Evolutionary conservation across 2,888 invertebrate genomes (phyloP), one percentile per base, ranked within the genome.

Genomic region (Abscondita cerata): DNA sequence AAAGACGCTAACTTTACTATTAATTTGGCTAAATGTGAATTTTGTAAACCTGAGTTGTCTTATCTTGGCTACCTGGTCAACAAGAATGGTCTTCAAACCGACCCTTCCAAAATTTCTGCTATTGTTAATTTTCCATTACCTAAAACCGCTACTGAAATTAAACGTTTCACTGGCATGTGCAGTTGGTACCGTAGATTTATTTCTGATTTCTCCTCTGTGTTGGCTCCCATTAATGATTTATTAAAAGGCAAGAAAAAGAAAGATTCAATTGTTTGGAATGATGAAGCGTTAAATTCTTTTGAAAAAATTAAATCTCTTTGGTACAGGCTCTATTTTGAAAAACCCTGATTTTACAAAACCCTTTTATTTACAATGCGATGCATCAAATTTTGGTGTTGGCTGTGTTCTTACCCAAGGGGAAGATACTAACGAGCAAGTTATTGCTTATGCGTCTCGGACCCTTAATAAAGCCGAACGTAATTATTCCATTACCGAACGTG

Each of bases 171-270:
- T 1, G 74, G 73, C 2, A 57, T 74, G 48, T 66, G 67, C 54
- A 66, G 65, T 2, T 75, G 72, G 69, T 73, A 73, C 47, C 41
- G 72, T 46, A 57, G 68, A 11, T 74, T 73, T 47, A 59, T 73
- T 9, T 62, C 59, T 9, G 41, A 71, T 66, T 73, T 72, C 61
- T 71, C 72, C 1, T 55, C 64, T 1, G 20, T 72, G 2, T 40
- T 68, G 1, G 66, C 71, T 12, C 72, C 72, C 6, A 58, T 73
- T 13, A 70, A 56, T 40, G 65, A 65, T 20, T 58, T 69, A 11
- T 20, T 69, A 11, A 69, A 68, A 53, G 69, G 68, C 1, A 64
- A 53, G 47, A 59, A 53, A 15, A 73, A 72, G 48, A 51, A 48
- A 9, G 55, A 71, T 20, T 8, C 34, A 2, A 62, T 71, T 19